Evolutionary conservation across 2,113 vertebrate genomes (phyloP).

Genomic region (Melanerpes formicivorus): DNA sequence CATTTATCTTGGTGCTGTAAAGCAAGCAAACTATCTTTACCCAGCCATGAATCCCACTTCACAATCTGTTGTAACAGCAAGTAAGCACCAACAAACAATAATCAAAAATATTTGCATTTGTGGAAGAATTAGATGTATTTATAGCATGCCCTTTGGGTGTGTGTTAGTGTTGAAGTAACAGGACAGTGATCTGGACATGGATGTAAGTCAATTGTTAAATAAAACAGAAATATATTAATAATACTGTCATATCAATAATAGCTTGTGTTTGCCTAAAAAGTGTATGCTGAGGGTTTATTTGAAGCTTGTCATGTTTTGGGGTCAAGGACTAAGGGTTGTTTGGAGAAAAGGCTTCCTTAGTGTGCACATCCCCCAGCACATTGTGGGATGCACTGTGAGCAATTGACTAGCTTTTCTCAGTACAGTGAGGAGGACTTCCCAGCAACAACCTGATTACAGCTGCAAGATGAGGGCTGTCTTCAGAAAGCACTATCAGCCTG

Average conservation of each 20-base stretch:
- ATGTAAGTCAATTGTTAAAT: not conserved
- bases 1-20: constrained; percentile 47
- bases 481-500: not conserved
- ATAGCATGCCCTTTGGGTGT: not conserved
- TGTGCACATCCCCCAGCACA: not conserved
- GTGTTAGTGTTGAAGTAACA: not conserved
- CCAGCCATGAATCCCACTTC: constrained; percentile 24
- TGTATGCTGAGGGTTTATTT: not conserved
- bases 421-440: not conserved
- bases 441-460: not conserved
- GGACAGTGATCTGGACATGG: not conserved
- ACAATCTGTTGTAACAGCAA: constrained; percentile 60
- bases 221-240: not conserved
- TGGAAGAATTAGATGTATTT: constrained; percentile 24
- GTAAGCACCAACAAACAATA: constrained; percentile 60
- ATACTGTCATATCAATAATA: not conserved
- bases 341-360: not conserved
- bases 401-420: not conserved
- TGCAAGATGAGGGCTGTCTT: not conserved
- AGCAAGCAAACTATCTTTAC: constrained; percentile 21
- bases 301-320: not conserved
- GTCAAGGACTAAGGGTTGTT: not conserved
- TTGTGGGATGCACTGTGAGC: rapidly evolving
- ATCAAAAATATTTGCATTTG: constrained; percentile 51
- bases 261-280: not conserved